phyloP scores from a whole-genome alignment of 2,113 vertebrate genomes.

The Shinisaurus crocodilurus region DNA sequence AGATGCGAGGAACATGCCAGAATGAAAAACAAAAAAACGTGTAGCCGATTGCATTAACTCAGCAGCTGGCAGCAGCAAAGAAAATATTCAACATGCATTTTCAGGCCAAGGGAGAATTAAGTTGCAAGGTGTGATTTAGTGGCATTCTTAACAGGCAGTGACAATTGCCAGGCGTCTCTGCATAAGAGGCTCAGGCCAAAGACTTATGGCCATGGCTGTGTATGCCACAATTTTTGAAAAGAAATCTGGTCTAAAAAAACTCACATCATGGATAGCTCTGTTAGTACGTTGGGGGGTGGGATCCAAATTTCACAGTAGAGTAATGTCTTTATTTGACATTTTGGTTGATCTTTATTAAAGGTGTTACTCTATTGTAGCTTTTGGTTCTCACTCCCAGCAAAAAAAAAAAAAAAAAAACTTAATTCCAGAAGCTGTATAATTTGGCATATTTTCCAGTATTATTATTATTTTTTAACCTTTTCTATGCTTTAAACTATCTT shows the following conservation, averaged over 20 bases:
- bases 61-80: constrained; percentile 3
- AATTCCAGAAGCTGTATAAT: not conserved
- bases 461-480: not conserved
- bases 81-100: not conserved
- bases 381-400: not conserved
- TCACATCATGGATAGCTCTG: too few relatives aligned
- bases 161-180: not conserved
- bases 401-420: not conserved
- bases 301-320: not conserved
- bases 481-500: not conserved
- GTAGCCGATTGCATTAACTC: not conserved
- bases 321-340: not conserved
- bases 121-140: constrained; percentile 2
- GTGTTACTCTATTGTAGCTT: not conserved
- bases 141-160: not conserved
- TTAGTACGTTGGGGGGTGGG: rapidly evolving
- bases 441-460: not conserved
- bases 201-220: not conserved
- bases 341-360: not conserved
- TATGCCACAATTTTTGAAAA: too few relatives aligned
- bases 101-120: constrained; percentile 27
- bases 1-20: not conserved
- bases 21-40: not conserved
- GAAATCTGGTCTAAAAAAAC: not conserved
- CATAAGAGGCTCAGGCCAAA: not conserved